phyloP scores from a whole-genome alignment of 2,113 vertebrate species.

The Rissa tridactyla region DNA sequence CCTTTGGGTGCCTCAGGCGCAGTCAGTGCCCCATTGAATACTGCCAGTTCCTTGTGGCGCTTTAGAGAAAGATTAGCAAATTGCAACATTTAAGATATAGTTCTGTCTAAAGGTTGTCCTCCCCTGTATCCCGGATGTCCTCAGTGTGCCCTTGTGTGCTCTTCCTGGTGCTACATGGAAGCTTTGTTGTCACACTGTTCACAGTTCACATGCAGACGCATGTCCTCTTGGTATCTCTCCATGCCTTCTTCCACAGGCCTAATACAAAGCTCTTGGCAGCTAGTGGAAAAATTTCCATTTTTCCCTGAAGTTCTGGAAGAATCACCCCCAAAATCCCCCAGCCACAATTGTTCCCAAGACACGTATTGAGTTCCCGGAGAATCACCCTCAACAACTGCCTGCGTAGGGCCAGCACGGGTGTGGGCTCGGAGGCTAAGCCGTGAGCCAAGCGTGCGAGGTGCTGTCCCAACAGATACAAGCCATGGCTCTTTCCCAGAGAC shows the following conservation, averaged over 20 bases:
- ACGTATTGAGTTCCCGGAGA: rapidly evolving
- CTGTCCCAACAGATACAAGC: background rate
- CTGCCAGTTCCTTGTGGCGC: background rate
- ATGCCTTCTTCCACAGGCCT: background rate
- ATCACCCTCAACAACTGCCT: background rate
- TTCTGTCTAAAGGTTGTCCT: background rate
- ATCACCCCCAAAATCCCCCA: background rate
- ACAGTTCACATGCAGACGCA: rapidly evolving
- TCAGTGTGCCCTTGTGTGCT: background rate
- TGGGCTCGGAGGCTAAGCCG: background rate
- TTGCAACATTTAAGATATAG: background rate
- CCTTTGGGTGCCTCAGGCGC: background rate
- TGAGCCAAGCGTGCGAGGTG: background rate
- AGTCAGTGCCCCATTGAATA: background rate
- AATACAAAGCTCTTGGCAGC: background rate
- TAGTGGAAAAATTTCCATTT: background rate
- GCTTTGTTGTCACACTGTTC: background rate
- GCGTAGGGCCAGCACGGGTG: background rate
- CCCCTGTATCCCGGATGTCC: background rate
- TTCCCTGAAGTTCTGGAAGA: background rate
- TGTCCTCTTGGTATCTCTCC: background rate
- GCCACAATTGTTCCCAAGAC: background rate
- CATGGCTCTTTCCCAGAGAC: background rate
- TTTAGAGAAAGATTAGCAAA: background rate
- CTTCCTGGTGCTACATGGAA: background rate